Evolutionary conservation across 2,797 vertebrate genomes (phyloP).

Genomic region (Caiman crocodilus): DNA sequence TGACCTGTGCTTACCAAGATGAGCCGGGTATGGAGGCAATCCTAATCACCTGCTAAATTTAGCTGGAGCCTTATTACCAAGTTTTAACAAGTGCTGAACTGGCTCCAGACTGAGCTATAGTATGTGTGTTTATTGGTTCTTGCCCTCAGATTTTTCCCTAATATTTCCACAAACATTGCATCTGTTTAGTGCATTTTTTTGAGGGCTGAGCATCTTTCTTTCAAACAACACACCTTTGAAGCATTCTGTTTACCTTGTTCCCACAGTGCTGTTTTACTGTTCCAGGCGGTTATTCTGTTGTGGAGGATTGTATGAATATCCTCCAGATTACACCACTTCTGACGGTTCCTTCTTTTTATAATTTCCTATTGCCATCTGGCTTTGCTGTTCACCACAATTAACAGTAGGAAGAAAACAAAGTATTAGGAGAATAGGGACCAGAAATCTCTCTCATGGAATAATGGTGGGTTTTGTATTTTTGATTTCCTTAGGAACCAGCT

Average conservation of each 20-base stretch:
- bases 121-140: not conserved
- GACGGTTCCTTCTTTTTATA: slow-evolving; percentile 6
- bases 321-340: not conserved
- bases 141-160: not conserved
- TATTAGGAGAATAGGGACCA: not conserved
- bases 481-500: not conserved
- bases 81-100: not conserved
- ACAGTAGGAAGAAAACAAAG: not conserved
- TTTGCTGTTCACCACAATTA: not conserved
- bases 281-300: slow-evolving; percentile 3
- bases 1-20: not conserved
- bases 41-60: not conserved
- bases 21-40: not conserved
- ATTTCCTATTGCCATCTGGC: slow-evolving; percentile 39
- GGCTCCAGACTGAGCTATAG: not conserved
- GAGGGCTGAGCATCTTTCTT: not conserved
- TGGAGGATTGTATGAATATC: not conserved
- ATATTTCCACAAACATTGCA: not conserved
- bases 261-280: not conserved
- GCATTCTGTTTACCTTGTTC: slow-evolving; percentile 4
- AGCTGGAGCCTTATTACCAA: not conserved
- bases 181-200: not conserved
- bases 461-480: not conserved
- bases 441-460: not conserved
- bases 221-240: not conserved